Percentiles rank a stretch among this genome's conserved stretches.
These are phyloP conservation scores for Xiphophorus maculatus DNA, from an alignment of 2,113 vertebrate species.

Conservation along the genomic window DNA sequence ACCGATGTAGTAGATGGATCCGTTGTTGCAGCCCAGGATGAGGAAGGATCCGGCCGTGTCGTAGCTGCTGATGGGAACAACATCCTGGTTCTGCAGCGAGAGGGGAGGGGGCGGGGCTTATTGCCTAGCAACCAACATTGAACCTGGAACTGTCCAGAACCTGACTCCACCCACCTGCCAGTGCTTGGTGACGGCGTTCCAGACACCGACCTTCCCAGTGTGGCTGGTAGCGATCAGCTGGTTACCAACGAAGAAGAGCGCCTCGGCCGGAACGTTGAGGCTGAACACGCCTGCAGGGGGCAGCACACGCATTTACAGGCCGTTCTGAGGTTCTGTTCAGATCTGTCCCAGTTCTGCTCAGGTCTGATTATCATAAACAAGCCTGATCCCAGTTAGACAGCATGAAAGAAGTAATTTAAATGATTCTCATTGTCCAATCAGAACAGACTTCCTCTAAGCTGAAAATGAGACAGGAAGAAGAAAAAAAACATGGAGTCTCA, in stretches of 20 bases:
- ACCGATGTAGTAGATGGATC: constrained; percentile 94
- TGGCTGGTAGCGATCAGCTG: constrained; percentile 94
- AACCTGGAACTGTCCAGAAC: not conserved
- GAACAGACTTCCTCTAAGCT: too few relatives aligned
- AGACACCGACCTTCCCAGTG: constrained; percentile 90
- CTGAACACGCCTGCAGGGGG: constrained; percentile 85
- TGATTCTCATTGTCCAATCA: too few relatives aligned
- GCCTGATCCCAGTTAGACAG: too few relatives aligned
- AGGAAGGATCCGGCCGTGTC: constrained; percentile 92
- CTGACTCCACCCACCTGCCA: constrained; percentile 86
- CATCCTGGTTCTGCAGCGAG: constrained; percentile 86
- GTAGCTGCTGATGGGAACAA: constrained; percentile 92
- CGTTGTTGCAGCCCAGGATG: constrained; percentile 91
- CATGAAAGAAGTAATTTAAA: too few relatives aligned
- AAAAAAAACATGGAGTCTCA: too few relatives aligned
- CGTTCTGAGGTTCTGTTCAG: not conserved
- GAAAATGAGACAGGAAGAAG: too few relatives aligned
- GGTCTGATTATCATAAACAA: not conserved
- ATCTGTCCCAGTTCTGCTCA: not conserved
- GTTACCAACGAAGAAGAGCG: constrained; percentile 92
- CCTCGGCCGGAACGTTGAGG: constrained; percentile 88
- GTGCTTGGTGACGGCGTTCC: constrained; percentile 96
- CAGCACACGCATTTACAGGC: not conserved
- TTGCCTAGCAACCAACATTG: not conserved
- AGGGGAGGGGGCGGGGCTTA: too few relatives aligned